Conservation (phyloP, 2,113 vertebrate species). For the Dolichallabes microphthalmus region DNA sequence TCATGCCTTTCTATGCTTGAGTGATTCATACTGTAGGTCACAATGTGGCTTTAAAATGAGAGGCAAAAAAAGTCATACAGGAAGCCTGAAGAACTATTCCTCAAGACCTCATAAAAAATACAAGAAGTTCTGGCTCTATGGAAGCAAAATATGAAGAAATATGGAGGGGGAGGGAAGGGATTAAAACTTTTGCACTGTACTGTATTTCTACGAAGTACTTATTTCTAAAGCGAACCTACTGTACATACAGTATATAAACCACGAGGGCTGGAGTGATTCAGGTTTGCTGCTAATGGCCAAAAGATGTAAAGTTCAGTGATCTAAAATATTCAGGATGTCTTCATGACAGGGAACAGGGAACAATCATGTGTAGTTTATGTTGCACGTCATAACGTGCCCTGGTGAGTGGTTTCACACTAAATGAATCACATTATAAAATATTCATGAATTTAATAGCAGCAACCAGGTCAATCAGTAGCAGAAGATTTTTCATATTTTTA, state of each 20-base stretch:
- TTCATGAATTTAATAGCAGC: not conserved
- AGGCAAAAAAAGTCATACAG: too few species aligned
- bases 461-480: not conserved
- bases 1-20: too few species aligned
- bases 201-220: not conserved
- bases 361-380: not conserved
- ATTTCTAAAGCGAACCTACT: not conserved
- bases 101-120: too few species aligned
- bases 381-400: not conserved
- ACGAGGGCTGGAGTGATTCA: not conserved
- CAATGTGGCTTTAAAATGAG: too few species aligned
- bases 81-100: too few species aligned
- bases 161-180: too few species aligned
- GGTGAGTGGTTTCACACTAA: not conserved
- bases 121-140: too few species aligned
- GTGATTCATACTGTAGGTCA: too few species aligned
- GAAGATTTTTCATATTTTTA: not conserved
- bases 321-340: not conserved
- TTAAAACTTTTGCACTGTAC: too few species aligned
- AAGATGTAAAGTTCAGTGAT: not conserved
- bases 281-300: not conserved
- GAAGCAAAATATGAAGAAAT: too few species aligned
- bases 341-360: not conserved
- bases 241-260: not conserved
- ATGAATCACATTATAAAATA: conserved; percentile 2